A percentile compares a stretch with the other conserved stretches of the same genome.
Conservation (phyloP, 2,888 invertebrate genomes). For the Hecatera dysodea region DNA sequence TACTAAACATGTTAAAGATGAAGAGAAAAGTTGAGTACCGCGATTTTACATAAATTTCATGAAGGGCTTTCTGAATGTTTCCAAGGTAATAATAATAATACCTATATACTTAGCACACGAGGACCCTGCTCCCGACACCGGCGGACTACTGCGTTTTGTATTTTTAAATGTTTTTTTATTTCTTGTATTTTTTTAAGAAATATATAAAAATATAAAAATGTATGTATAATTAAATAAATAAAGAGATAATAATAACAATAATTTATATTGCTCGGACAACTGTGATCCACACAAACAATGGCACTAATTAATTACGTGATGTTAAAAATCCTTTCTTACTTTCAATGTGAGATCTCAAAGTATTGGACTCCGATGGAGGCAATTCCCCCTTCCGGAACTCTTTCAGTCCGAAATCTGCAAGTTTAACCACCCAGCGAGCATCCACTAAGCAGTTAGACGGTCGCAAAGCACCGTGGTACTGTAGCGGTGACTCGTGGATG, state of each 20-base stretch:
- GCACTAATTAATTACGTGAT: neutral
- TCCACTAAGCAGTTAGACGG: slow-evolving; percentile 98
- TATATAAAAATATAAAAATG: too few relatives aligned
- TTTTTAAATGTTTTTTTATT: too few relatives aligned
- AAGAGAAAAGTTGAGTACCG: neutral
- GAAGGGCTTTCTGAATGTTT: too few relatives aligned
- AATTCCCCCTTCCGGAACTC: slow-evolving; percentile 96
- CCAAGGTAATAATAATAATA: too few relatives aligned
- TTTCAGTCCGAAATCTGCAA: slow-evolving; percentile 97
- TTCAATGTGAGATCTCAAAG: slow-evolving; percentile 92
- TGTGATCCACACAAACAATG: too few relatives aligned
- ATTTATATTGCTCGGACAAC: too few relatives aligned
- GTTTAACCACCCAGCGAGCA: slow-evolving; percentile 98
- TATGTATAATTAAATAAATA: too few relatives aligned
- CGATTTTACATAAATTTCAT: neutral
- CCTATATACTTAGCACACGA: too few relatives aligned
- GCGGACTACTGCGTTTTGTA: too few relatives aligned
- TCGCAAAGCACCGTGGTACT: slow-evolving; percentile 96
- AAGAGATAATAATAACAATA: too few relatives aligned
- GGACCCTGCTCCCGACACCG: too few relatives aligned
- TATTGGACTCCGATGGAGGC: slow-evolving; percentile 91
- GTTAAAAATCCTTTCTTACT: slow-evolving; percentile 88
- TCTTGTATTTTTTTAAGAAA: too few relatives aligned
- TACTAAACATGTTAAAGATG: neutral
- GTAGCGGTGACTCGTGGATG: slow-evolving; percentile 96